Percentiles rank a stretch among this genome's conserved stretches.
These are phyloP conservation scores for Macrotrachela quadricornifera DNA, from an alignment of 1,140 invertebrate species.

Conservation along the genomic window DNA sequence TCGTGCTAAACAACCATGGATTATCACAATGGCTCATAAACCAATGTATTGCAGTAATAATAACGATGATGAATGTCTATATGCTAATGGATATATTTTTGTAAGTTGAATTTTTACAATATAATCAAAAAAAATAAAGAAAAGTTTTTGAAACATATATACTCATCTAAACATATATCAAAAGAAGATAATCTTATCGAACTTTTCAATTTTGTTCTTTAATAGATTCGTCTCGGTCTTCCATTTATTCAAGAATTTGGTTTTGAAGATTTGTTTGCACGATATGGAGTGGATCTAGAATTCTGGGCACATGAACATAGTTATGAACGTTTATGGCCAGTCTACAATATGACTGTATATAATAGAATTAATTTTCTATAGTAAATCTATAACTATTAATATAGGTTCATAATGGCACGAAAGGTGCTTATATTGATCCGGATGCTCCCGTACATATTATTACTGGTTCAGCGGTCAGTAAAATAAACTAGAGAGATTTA, in stretches of 20 bases:
- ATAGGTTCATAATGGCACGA: slow-evolving; percentile 41
- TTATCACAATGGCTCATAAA: slow-evolving; percentile 70
- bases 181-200: too few relatives aligned
- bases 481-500: slow-evolving; percentile 37
- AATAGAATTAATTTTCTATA: too few relatives aligned
- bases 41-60: slow-evolving; percentile 89
- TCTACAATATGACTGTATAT: background rate
- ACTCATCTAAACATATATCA: too few relatives aligned
- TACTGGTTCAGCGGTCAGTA: slow-evolving; percentile 61
- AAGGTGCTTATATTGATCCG: slow-evolving; percentile 53
- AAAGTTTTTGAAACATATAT: slow-evolving; percentile 21
- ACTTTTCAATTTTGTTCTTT: too few relatives aligned
- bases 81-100: slow-evolving; percentile 27
- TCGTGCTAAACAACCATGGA: slow-evolving; percentile 58
- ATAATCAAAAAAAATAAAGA: too few relatives aligned
- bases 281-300: slow-evolving; percentile 9
- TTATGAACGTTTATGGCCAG: slow-evolving; percentile 2
- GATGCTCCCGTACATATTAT: slow-evolving; percentile 67
- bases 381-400: slow-evolving; percentile 33
- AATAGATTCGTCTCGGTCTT: background rate
- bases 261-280: slow-evolving; percentile 9
- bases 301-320: slow-evolving; percentile 10
- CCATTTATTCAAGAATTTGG: slow-evolving; percentile 4
- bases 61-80: slow-evolving; percentile 63
- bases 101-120: too few relatives aligned